Percentiles rank a stretch among this genome's conserved stretches.
Conservation (phyloP, 2,797 vertebrate genomes). For the Molossus alvarezi region DNA sequence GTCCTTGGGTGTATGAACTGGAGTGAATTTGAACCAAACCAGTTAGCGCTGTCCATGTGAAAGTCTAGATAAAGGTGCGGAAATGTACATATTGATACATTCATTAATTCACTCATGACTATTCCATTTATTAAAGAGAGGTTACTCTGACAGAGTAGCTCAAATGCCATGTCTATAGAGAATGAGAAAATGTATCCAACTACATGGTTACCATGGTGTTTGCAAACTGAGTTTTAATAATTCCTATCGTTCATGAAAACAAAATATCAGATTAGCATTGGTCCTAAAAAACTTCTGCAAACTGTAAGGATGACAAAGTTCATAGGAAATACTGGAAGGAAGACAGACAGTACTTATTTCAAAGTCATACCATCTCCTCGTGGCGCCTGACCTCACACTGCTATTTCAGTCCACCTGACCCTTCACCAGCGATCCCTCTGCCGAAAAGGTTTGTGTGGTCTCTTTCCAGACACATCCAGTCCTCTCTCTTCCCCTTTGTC, state of each 20-base stretch:
- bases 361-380: neutral
- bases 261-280: neutral
- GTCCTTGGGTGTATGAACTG: slow-evolving; percentile 56
- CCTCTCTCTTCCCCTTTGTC: neutral
- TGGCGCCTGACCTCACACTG: neutral
- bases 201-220: neutral
- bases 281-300: neutral
- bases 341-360: neutral
- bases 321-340: neutral
- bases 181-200: slow-evolving; percentile 30
- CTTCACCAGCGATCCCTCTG: neutral
- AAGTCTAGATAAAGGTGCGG: slow-evolving; percentile 59
- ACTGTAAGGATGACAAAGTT: neutral
- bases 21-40: neutral
- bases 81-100: slow-evolving; percentile 10
- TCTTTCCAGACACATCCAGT: neutral
- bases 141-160: neutral
- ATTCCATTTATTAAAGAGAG: neutral
- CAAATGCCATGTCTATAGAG: neutral
- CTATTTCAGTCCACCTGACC: no score
- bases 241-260: slow-evolving; percentile 16
- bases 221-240: slow-evolving; percentile 62
- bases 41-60: neutral
- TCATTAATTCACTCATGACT: slow-evolving; percentile 65
- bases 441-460: neutral